Evolutionary conservation across 2,888 invertebrate species (phyloP).

Genomic region (Phaonia tiefii): DNA sequence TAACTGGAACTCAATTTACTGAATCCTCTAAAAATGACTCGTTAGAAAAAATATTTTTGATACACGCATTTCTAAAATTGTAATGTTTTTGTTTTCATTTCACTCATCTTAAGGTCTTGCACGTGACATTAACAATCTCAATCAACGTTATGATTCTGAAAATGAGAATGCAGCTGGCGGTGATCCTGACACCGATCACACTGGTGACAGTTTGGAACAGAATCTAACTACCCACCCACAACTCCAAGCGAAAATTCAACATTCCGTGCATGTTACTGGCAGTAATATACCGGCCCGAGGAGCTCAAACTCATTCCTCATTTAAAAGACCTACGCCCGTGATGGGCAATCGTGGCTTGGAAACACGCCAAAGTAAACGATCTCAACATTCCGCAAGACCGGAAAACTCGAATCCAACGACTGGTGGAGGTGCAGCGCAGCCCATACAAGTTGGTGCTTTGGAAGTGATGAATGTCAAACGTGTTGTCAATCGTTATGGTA

Average conservation of each 20-base stretch:
- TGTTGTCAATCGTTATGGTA: conserved; percentile 97
- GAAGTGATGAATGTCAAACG: conserved; percentile 97
- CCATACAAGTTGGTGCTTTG: conserved; percentile 93
- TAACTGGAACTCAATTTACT: conserved; percentile 28
- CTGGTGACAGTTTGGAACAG: conserved; percentile 82
- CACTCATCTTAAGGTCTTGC: conserved; percentile 75
- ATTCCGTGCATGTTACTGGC: conserved; percentile 79
- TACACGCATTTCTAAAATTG: background rate
- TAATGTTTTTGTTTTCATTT: conserved; percentile 7
- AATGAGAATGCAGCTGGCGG: conserved; percentile 82
- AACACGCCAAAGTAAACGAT: conserved; percentile 84
- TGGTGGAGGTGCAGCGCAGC: conserved; percentile 73
- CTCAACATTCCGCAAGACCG: conserved; percentile 72
- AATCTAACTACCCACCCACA: conserved; percentile 67
- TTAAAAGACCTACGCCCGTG: conserved; percentile 83
- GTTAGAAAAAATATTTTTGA: conserved; percentile 19
- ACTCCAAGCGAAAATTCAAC: conserved; percentile 80
- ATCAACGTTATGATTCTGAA: conserved; percentile 80
- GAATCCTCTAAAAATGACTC: conserved; percentile 17
- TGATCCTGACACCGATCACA: conserved; percentile 89
- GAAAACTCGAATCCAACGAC: conserved; percentile 65
- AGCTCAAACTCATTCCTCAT: conserved; percentile 81
- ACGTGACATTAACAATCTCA: conserved; percentile 78
- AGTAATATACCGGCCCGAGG: conserved; percentile 75
- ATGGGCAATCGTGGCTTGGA: conserved; percentile 84